phyloP scores from a whole-genome alignment of 2,888 invertebrate species.

The Spisula solida region DNA sequence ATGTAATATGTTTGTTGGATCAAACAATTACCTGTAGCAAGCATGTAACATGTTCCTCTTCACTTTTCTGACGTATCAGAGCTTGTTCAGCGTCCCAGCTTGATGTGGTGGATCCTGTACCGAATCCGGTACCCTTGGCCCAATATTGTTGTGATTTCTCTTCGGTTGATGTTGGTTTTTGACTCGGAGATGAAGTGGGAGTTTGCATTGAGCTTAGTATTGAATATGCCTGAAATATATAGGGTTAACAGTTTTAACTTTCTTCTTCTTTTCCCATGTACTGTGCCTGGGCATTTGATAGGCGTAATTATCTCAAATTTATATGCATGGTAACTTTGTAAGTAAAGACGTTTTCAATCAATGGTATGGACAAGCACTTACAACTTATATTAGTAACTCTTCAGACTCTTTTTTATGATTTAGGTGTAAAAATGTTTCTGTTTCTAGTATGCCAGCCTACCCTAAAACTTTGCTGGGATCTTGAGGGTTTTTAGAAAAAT shows the following conservation, averaged over 20 bases:
- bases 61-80: conserved; percentile 94
- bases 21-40: conserved; percentile 89
- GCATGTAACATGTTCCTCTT: conserved; percentile 97
- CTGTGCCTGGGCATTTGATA: too few relatives aligned
- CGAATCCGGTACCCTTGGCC: conserved; percentile 99
- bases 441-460: too few relatives aligned
- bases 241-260: not conserved
- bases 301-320: too few relatives aligned
- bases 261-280: too few relatives aligned
- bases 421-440: too few relatives aligned
- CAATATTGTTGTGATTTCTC: conserved; percentile 90
- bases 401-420: too few relatives aligned
- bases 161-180: conserved; percentile 76
- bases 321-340: too few relatives aligned
- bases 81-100: conserved; percentile 99
- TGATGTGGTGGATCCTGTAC: conserved; percentile 97
- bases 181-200: conserved; percentile 76
- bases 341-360: too few relatives aligned
- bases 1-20: not conserved
- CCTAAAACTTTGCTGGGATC: too few relatives aligned
- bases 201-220: conserved; percentile 84
- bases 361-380: too few relatives aligned
- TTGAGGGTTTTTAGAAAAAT: too few relatives aligned
- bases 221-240: conserved; percentile 76
- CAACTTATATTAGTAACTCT: too few relatives aligned